Evolutionary conservation across 1,140 invertebrate species (phyloP), one percentile per base, ranked within the genome.

Genomic region (Vollenhovia emeryi): DNA sequence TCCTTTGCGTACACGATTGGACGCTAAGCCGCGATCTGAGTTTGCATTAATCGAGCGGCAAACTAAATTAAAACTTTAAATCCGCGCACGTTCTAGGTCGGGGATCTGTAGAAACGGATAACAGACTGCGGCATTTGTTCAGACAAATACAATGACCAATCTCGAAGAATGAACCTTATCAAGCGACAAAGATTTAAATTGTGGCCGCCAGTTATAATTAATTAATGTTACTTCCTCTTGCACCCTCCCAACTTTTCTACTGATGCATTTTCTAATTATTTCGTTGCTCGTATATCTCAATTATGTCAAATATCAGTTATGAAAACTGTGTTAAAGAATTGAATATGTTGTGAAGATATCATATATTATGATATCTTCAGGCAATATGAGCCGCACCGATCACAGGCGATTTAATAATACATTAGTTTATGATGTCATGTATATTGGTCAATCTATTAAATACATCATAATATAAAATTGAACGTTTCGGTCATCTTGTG

Each of bases 31-130:
- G 55, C 43, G 21, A 24, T 52, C 30, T 83, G n/a, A n/a, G 4
- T 9, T 76, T 15, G 21, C 30, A 76, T 50, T 64, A 84, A 84
- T 76, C 71, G 57, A 76, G 21, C 11, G 43, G 13, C 11, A 75
- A 64, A 84, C 21, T 73, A 30, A 50, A 76, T 84, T 84, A 76
- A 84, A 84, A 84, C 55, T 84, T 84, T 84, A 30, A 82, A 82
- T 52, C 66, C 62, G 9, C n/a, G 48, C 33, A 48, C n/a, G n/a
- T 43, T 24, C 6, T 27, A 75, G 13, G 62, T 40, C 30, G 52
- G 15, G 27, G 40, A n/a, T 24, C 3, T 15, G 45, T 66, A 45
- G 36, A 55, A 36, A 60, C 30, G 15, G 11, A 40, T 76, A 50
- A 62, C 24, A 45, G 55, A 82, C 59, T 45, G 21, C 4, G 30